These are phyloP conservation scores for Tetrax tetrax DNA, from an alignment of 2,113 vertebrate genomes.

Conservation along the genomic window DNA sequence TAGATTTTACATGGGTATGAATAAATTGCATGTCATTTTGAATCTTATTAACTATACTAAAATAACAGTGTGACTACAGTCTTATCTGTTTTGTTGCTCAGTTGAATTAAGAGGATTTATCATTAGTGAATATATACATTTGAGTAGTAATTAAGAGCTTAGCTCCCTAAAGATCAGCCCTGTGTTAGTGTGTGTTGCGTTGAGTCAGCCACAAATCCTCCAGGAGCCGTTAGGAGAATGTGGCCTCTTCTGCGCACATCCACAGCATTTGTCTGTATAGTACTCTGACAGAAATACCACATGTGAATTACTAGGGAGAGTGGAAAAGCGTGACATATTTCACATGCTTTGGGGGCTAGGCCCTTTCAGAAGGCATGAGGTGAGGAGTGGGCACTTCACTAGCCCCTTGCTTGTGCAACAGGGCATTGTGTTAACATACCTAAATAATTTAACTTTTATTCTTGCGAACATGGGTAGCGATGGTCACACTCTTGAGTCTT, in stretches of 20 bases:
- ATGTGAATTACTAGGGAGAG: neutral
- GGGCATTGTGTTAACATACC: neutral
- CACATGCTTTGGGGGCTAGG: neutral
- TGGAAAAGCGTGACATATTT: neutral
- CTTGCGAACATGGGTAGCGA: neutral
- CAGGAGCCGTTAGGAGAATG: neutral
- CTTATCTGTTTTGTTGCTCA: neutral
- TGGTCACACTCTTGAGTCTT: neutral
- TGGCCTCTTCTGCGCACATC: neutral
- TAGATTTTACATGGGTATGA: neutral
- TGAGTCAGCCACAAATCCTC: neutral
- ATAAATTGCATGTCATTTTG: constrained; percentile 22
- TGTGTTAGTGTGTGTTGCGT: neutral
- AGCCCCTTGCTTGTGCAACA: neutral
- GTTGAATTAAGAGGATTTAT: constrained; percentile 39
- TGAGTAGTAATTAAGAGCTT: constrained; percentile 13
- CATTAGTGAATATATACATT: neutral
- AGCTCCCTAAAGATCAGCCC: neutral
- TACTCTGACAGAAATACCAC: neutral
- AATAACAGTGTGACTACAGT: neutral
- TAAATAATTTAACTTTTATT: neutral
- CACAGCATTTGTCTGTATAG: neutral
- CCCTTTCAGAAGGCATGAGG: neutral
- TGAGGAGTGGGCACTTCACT: neutral
- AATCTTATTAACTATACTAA: neutral